Conservation (phyloP, 2,113 vertebrate species). For the Gopherus evgoodei region DNA sequence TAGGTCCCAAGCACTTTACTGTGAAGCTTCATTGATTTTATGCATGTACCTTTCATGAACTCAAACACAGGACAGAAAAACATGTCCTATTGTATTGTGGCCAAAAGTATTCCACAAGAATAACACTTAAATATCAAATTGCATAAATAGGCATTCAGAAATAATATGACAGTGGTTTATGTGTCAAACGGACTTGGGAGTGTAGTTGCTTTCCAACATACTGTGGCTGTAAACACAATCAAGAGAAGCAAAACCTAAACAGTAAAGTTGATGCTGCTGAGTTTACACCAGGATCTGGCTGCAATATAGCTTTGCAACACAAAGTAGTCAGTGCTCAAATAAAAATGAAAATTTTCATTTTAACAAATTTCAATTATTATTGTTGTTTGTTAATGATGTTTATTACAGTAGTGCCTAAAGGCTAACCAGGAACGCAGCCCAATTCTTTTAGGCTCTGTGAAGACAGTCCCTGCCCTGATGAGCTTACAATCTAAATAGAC, state of each 20-base stretch:
- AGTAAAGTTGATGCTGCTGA: not conserved
- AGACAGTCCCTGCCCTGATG: not conserved
- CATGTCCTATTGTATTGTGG: conserved; percentile 41
- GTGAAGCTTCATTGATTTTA: conserved; percentile 26
- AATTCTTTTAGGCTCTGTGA: not conserved
- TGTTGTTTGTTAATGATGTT: not conserved
- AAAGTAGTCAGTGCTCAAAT: not conserved
- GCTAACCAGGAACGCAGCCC: not conserved
- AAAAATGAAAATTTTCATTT: not conserved
- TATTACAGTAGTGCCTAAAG: not conserved
- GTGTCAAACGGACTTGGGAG: not conserved
- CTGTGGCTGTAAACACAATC: not conserved
- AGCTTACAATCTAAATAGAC: not conserved
- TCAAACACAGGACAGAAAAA: not conserved
- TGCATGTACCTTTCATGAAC: conserved; percentile 43
- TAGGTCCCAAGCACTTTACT: conserved; percentile 44
- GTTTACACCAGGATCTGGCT: not conserved
- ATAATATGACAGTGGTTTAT: not conserved
- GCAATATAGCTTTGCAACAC: not conserved
- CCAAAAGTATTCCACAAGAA: not conserved
- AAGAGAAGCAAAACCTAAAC: not conserved
- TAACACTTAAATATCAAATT: not conserved
- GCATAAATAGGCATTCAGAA: not conserved
- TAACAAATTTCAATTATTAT: not conserved
- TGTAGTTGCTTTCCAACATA: rapidly evolving